These are phyloP conservation scores for Physocephala rufipes DNA, from an alignment of 2,888 invertebrate genomes.

Conservation along the genomic window DNA sequence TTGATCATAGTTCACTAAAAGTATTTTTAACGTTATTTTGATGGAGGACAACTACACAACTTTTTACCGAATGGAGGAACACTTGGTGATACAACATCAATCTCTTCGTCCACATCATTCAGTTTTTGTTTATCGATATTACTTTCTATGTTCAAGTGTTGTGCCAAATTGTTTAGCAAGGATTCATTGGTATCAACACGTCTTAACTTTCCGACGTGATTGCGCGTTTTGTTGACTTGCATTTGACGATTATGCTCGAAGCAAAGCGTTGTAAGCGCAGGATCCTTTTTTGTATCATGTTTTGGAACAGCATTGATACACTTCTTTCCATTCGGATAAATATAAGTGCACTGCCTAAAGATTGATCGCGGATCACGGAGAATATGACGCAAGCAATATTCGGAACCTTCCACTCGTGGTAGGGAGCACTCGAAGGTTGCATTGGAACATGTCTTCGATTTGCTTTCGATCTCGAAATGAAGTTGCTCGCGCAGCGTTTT, in stretches of 20 bases:
- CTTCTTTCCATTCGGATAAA: constrained; percentile 74
- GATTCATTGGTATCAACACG: constrained; percentile 75
- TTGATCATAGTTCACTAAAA: constrained; percentile 59
- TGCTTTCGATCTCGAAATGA: constrained; percentile 72
- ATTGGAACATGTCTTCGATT: constrained; percentile 72
- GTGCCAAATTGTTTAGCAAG: constrained; percentile 72
- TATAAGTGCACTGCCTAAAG: constrained; percentile 81
- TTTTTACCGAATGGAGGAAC: constrained; percentile 72
- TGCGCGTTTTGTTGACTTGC: constrained; percentile 72
- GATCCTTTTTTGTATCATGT: constrained; percentile 76
- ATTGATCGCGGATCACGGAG: constrained; percentile 84
- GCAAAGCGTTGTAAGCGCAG: constrained; percentile 72
- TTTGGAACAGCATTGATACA: constrained; percentile 83
- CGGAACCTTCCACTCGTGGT: constrained; percentile 75
- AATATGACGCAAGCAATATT: constrained; percentile 85
- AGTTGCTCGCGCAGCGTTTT: constrained; percentile 67
- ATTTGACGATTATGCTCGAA: constrained; percentile 75
- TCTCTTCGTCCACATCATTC: constrained; percentile 64
- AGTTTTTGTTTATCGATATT: constrained; percentile 29
- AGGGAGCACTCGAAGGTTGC: constrained; percentile 74
- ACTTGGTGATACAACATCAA: constrained; percentile 67
- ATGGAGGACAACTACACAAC: background rate
- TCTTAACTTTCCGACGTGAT: constrained; percentile 69
- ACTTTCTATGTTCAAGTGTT: constrained; percentile 68
- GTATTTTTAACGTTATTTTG: background rate